These are phyloP conservation scores for Drosophila limbata DNA, from an alignment of 2,888 invertebrate species.

Conservation along the genomic window DNA sequence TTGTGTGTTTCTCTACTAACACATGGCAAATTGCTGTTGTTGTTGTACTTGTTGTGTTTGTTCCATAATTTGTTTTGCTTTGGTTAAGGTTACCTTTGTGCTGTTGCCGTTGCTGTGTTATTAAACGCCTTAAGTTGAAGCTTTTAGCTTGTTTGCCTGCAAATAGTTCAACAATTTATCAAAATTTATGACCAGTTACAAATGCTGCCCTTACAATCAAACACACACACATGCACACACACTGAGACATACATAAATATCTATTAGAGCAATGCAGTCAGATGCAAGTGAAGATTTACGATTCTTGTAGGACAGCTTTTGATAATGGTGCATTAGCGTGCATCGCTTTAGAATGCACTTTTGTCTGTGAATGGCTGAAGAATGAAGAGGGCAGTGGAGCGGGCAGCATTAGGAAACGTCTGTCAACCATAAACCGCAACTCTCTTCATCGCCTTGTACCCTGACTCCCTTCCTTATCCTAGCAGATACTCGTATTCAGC, in stretches of 20 bases:
- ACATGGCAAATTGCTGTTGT: slow-evolving; percentile 21
- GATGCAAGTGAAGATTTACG: slow-evolving; percentile 77
- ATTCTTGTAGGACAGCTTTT: slow-evolving; percentile 58
- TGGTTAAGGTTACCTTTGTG: slow-evolving; percentile 32
- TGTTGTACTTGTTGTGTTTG: slow-evolving; percentile 43
- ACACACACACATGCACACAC: slow-evolving; percentile 17
- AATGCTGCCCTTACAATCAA: slow-evolving; percentile 28
- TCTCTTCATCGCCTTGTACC: slow-evolving; percentile 14
- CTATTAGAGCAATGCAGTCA: slow-evolving; percentile 71
- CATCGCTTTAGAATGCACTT: slow-evolving; percentile 67
- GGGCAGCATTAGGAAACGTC: slow-evolving; percentile 44
- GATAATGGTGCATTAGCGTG: slow-evolving; percentile 80
- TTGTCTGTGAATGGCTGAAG: slow-evolving; percentile 29
- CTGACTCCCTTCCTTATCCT: not conserved
- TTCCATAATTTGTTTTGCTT: slow-evolving; percentile 59
- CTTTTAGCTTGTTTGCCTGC: slow-evolving; percentile 45
- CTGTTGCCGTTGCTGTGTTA: slow-evolving; percentile 14
- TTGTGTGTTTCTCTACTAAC: not conserved
- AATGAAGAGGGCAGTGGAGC: slow-evolving; percentile 2
- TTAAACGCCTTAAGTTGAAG: slow-evolving; percentile 59
- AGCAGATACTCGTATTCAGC: slow-evolving; percentile 4
- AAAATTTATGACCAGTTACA: slow-evolving; percentile 64
- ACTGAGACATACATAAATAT: slow-evolving; percentile 69
- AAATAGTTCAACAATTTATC: slow-evolving; percentile 68
- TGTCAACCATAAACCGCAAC: slow-evolving; percentile 51